Evolutionary conservation across 1,140 invertebrate species (phyloP).

Genomic region (Lepidurus packardi): DNA sequence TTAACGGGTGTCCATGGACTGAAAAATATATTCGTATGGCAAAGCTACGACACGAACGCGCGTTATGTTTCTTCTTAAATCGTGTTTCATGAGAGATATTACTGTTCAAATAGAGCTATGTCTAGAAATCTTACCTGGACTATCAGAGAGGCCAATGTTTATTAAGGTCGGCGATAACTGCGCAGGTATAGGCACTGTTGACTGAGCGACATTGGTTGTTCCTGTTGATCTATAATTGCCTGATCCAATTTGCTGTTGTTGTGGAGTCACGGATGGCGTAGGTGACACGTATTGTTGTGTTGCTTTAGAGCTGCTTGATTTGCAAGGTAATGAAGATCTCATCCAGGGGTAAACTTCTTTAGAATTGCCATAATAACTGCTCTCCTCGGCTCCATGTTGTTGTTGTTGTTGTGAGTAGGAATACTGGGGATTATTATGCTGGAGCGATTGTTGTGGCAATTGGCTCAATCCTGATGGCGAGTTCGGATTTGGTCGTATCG

Average conservation of each 20-base stretch:
- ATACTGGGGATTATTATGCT: not conserved
- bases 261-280: not conserved
- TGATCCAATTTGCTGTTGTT: not conserved
- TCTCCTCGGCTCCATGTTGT: not conserved
- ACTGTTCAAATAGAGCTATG: not conserved
- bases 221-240: not conserved
- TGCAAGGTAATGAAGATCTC: not conserved
- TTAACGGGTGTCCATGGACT: too few species aligned
- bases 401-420: not conserved
- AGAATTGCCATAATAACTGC: not conserved
- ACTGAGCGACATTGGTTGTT: not conserved
- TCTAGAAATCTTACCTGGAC: conserved; percentile 2
- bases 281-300: not conserved
- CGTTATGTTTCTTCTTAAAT: too few species aligned
- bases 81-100: too few species aligned
- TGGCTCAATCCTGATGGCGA: not conserved
- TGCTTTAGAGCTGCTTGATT: not conserved
- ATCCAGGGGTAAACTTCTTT: conserved; percentile 3
- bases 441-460: not conserved
- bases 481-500: not conserved
- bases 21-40: too few species aligned
- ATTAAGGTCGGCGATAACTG: not conserved
- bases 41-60: too few species aligned
- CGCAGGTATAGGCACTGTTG: not conserved
- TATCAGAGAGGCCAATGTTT: not conserved